Percentiles rank a stretch among this genome's conserved stretches.
Evolutionary conservation across 2,113 vertebrate species (phyloP).

Genomic region (Sturnira hondurensis): DNA sequence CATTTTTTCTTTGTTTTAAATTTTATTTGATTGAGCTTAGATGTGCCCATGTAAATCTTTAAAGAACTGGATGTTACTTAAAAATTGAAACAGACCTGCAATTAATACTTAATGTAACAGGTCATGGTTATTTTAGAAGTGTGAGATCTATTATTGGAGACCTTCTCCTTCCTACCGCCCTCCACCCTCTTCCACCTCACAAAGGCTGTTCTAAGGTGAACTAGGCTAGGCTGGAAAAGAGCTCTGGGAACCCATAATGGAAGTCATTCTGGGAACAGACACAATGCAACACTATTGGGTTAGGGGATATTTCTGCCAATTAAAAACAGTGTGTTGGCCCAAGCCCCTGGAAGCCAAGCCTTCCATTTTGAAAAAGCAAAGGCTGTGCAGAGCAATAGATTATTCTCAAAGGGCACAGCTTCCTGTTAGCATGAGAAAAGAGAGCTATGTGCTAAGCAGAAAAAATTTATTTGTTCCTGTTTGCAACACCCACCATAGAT

Average conservation of each 20-base stretch:
- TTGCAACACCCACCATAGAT: background rate
- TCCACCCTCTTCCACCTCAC: background rate
- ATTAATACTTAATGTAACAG: constrained; percentile 64
- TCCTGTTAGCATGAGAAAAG: constrained; percentile 5
- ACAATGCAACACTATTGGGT: constrained; percentile 6
- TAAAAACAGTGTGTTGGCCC: constrained; percentile 10
- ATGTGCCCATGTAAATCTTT: constrained; percentile 44
- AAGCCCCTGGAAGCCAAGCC: background rate
- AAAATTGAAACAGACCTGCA: constrained; percentile 56
- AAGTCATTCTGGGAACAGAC: constrained; percentile 54
- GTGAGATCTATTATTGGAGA: constrained; percentile 49
- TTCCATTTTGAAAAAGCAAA: constrained; percentile 10
- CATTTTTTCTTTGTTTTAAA: constrained; percentile 39
- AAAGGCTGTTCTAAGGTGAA: constrained; percentile 12
- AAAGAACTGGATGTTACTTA: constrained; percentile 58
- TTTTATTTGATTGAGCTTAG: constrained; percentile 36
- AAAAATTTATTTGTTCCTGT: background rate
- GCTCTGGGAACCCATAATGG: constrained; percentile 7
- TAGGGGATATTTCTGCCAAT: constrained; percentile 52
- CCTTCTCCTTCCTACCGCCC: background rate
- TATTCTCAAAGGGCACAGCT: constrained; percentile 7
- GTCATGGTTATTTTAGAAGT: constrained; percentile 52
- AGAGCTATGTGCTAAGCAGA: background rate
- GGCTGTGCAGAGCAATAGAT: background rate
- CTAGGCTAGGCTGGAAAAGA: background rate